These are phyloP conservation scores for Nylanderia fulva DNA, from an alignment of 1,140 invertebrate species.

Conservation along the genomic window DNA sequence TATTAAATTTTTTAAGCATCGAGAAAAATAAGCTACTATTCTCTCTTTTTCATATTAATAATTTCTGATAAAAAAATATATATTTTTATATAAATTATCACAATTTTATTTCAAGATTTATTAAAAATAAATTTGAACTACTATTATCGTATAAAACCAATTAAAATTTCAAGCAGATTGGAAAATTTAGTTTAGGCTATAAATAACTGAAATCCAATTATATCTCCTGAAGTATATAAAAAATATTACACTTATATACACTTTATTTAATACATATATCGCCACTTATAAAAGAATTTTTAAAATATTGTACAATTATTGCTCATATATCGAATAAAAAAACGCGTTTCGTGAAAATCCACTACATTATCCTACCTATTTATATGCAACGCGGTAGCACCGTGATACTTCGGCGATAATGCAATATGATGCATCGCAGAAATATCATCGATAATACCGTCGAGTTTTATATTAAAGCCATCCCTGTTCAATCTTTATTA, in stretches of 20 bases:
- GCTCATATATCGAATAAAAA: background rate
- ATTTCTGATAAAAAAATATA: too few species aligned
- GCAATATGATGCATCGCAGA: conserved; percentile 35
- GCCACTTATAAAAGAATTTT: background rate
- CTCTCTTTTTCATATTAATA: background rate
- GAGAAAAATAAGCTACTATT: background rate
- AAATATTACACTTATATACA: conserved; percentile 22
- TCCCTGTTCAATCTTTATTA: conserved; percentile 60
- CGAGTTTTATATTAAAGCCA: conserved; percentile 51
- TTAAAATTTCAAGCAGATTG: too few species aligned
- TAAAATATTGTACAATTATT: background rate
- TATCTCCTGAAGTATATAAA: background rate
- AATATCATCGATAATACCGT: conserved; percentile 47
- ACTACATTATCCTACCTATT: background rate
- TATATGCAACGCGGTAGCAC: conserved; percentile 35
- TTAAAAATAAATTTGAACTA: background rate
- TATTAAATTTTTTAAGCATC: background rate
- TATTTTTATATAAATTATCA: background rate
- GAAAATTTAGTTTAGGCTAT: background rate
- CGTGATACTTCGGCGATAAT: conserved; percentile 40
- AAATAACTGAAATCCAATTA: too few species aligned
- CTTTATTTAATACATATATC: background rate
- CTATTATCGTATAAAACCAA: too few species aligned
- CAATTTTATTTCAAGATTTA: background rate
- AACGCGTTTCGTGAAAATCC: background rate